These are phyloP conservation scores for Chaitophorus viminalis DNA, from an alignment of 2,888 invertebrate species.

Conservation along the genomic window DNA sequence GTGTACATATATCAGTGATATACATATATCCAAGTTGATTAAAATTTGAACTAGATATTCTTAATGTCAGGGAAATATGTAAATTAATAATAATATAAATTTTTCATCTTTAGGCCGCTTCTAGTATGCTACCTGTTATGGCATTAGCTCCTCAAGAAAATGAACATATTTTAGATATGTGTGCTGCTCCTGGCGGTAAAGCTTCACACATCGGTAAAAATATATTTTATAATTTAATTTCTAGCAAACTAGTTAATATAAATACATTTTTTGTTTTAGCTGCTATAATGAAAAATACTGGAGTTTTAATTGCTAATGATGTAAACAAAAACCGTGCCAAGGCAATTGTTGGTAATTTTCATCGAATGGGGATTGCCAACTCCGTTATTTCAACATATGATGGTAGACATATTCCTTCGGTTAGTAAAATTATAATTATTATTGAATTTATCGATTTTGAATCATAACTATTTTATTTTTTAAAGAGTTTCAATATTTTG, in stretches of 20 bases:
- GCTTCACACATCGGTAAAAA: conserved; percentile 86
- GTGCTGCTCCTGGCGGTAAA: conserved; percentile 98
- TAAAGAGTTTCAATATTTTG: neutral
- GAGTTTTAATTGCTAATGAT: conserved; percentile 95
- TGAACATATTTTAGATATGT: conserved; percentile 95
- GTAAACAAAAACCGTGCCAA: conserved; percentile 87
- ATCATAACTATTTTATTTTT: neutral
- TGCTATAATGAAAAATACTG: conserved; percentile 98
- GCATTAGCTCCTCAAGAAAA: conserved; percentile 96
- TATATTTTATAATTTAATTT: neutral
- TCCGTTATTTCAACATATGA: conserved; percentile 89
- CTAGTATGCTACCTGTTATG: conserved; percentile 97
- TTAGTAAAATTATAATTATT: conserved; percentile 66
- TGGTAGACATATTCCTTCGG: conserved; percentile 83
- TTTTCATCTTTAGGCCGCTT: conserved; percentile 76
- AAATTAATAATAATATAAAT: neutral
- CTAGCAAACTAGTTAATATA: neutral
- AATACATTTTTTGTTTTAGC: conserved; percentile 69
- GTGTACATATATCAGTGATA: no score
- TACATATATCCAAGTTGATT: no score
- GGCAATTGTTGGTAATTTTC: conserved; percentile 95
- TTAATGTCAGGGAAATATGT: no score
- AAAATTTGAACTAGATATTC: no score
- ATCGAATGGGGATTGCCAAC: conserved; percentile 95
- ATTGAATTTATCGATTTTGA: neutral